Percentiles rank a stretch among this genome's conserved stretches.
Evolutionary conservation across 1,140 invertebrate genomes (phyloP).

Genomic region (Penaeus japonicus): DNA sequence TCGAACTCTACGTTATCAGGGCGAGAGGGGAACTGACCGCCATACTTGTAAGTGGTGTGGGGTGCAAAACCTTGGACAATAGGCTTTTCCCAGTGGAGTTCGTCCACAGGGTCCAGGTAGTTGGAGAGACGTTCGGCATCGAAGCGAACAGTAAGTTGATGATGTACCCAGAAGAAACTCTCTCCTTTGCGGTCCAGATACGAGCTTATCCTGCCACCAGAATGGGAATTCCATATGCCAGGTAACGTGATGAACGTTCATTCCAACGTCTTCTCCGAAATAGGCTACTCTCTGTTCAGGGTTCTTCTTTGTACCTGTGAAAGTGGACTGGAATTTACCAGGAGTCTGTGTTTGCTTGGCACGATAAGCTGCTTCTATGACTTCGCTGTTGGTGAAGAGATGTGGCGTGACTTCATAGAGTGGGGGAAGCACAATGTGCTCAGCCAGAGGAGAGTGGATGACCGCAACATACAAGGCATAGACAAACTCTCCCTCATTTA

Average conservation of each 20-base stretch:
- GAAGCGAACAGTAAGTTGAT: slow-evolving; percentile 19
- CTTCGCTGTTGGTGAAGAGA: background rate
- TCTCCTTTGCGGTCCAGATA: slow-evolving; percentile 23
- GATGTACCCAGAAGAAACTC: slow-evolving; percentile 16
- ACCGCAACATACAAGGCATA: slow-evolving; percentile 9
- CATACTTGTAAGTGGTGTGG: slow-evolving; percentile 21
- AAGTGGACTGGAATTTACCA: background rate
- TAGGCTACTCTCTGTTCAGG: slow-evolving; percentile 21
- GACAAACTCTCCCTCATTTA: background rate
- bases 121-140: slow-evolving; percentile 29
- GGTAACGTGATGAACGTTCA: slow-evolving; percentile 12
- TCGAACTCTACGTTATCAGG: background rate
- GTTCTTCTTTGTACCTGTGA: slow-evolving; percentile 7
- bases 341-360: background rate
- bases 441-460: slow-evolving; percentile 13
- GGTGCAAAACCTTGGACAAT: slow-evolving; percentile 3
- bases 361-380: slow-evolving; percentile 6
- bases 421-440: background rate
- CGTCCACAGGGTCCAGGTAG: background rate
- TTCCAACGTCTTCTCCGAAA: slow-evolving; percentile 12
- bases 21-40: background rate
- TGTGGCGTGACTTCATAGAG: background rate
- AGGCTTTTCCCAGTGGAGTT: background rate
- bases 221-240: slow-evolving; percentile 24
- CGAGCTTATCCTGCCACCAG: slow-evolving; percentile 29